Percentiles rank a stretch among this genome's conserved stretches.
Conservation (phyloP, 1,140 invertebrate species). For the Drosophila baimaii region DNA sequence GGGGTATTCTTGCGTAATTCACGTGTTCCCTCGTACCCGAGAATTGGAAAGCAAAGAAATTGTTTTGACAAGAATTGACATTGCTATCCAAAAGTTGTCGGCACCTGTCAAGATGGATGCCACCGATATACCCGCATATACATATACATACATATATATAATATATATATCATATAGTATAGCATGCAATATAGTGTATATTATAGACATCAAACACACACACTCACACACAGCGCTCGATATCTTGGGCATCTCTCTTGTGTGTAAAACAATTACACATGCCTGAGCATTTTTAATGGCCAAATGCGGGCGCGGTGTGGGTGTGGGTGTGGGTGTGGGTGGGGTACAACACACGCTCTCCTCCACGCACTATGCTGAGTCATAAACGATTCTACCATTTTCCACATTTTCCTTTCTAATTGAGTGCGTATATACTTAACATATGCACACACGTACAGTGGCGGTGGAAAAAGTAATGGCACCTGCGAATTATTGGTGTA, state of each 20-base stretch:
- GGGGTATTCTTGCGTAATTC: slow-evolving; percentile 22
- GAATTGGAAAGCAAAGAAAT: slow-evolving; percentile 29
- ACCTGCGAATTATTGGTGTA: neutral
- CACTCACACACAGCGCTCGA: neutral
- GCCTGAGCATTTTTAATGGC: slow-evolving; percentile 69
- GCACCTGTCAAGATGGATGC: slow-evolving; percentile 61
- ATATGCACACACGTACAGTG: slow-evolving; percentile 25
- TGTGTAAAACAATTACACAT: slow-evolving; percentile 74
- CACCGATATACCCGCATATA: slow-evolving; percentile 28
- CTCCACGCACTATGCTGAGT: slow-evolving; percentile 55
- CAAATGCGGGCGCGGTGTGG: slow-evolving; percentile 22
- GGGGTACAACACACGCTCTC: too few relatives aligned
- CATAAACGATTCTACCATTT: slow-evolving; percentile 67
- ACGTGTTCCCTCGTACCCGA: neutral
- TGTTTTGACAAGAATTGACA: slow-evolving; percentile 58
- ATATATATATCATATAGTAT: neutral
- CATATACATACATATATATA: slow-evolving; percentile 5
- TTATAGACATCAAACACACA: slow-evolving; percentile 42
- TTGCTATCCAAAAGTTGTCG: slow-evolving; percentile 52
- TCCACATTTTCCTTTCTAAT: slow-evolving; percentile 66
- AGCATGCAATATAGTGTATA: slow-evolving; percentile 36
- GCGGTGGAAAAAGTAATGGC: neutral
- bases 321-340: slow-evolving; percentile 13
- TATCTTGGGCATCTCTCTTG: slow-evolving; percentile 51
- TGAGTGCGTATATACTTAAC: slow-evolving; percentile 64